Base-by-base conservation (phyloP, 64 coral and sea anemone genomes). In the Dendrophyllia cribrosa region DNA sequence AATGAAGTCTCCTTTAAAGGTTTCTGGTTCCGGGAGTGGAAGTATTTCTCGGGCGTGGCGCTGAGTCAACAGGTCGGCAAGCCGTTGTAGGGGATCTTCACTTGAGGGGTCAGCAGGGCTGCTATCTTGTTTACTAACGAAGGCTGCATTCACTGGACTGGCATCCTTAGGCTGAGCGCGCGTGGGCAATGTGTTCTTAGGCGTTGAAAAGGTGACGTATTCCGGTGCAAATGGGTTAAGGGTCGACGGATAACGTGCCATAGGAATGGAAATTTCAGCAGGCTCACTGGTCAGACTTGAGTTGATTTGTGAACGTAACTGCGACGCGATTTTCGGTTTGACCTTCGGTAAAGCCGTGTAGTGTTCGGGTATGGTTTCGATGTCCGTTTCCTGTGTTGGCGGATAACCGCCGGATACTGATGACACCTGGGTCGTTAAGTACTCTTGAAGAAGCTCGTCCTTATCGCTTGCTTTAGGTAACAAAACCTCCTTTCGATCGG, bases 11-110 rank as follows among this genome's bases (percentile, higher is more conserved):
- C 90, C 81, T 6, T 82, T 85, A 44, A 92, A 92, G 2, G 59
- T 87, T 19, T 92, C 90, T 80, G 89, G 89, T 66, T 92, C 56
- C 0, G 72, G 90, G 20, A 92, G 71, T 47, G 90, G 70, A n/a
- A 92, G 82, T 66, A 20, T n/a, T 7, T 86, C 82, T 51, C 3
- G 5, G 16, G 64, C 55, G 16, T 64, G 59, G 73, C 58, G 60
- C 78, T 78, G 17, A 21, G 71, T 64, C 73, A 92, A 21, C 22
- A 92, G 66, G 14, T 86, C 81, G 55, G 81, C 90, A 43, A 86
- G 79, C 7, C 90, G n/a, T n/a, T n/a, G n/a, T n/a, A n/a, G n/a
- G n/a, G n/a, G n/a, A n/a, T n/a, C n/a, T n/a, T n/a, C n/a, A n/a
- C n/a, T n/a, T n/a, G n/a, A n/a, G n/a, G n/a, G n/a, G n/a, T n/a